Percentiles rank a stretch among this genome's conserved stretches.
Conservation (phyloP, 2,797 vertebrate species). For the Prunella strophiata region DNA sequence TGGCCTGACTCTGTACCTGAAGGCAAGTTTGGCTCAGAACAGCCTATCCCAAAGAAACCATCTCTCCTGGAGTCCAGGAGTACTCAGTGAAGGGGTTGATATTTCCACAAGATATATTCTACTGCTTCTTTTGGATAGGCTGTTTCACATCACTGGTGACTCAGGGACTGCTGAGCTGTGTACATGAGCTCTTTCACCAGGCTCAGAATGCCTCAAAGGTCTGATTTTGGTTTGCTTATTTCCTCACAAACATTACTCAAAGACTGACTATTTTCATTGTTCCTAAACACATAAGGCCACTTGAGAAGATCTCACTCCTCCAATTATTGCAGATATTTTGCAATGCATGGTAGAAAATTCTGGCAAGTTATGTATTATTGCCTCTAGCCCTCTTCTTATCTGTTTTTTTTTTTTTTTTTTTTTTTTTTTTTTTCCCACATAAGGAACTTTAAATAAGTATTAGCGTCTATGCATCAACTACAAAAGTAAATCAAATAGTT, state of each 20-base stretch:
- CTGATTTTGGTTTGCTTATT: neutral
- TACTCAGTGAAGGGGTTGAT: accelerated
- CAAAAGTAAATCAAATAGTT: neutral
- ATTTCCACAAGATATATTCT: neutral
- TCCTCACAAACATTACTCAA: neutral
- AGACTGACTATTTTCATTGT: neutral
- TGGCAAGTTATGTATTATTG: neutral
- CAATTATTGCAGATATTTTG: neutral
- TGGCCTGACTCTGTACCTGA: neutral
- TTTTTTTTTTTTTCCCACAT: neutral
- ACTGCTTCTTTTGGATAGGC: neutral
- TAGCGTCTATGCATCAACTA: neutral
- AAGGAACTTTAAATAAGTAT: neutral
- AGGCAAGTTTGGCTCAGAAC: neutral
- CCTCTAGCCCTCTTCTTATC: neutral
- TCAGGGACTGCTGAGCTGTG: neutral
- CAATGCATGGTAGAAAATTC: neutral
- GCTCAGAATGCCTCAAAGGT: neutral
- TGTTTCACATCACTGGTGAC: neutral
- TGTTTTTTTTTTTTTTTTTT: neutral
- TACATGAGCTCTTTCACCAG: neutral
- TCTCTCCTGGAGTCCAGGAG: neutral
- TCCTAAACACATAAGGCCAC: neutral
- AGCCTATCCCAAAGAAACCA: neutral
- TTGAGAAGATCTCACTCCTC: neutral